Base-by-base conservation (phyloP, 1,140 invertebrate genomes). In the Penaeus vannamei region DNA sequence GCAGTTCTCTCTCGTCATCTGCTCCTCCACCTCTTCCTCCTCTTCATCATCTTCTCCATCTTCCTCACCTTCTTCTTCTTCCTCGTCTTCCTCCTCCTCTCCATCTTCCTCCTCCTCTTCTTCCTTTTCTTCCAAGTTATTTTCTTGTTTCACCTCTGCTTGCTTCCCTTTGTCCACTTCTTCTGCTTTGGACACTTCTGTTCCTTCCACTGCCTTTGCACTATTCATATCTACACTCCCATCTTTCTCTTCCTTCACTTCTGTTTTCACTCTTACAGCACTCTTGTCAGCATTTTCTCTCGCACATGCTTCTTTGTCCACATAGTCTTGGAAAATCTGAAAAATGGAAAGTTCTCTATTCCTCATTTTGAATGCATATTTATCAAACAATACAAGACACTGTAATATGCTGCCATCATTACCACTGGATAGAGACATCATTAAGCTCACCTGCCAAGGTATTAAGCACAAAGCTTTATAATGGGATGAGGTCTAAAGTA, bases 261-360 rank as follows among this genome's bases (percentile, higher is more conserved):
- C 60, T 22, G 59, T 36, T 42, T 79, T 85, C 2, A 26, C 46
- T 42, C 69, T 85, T 19, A 72, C 23, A 19, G 42, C n/a, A 62
- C 59, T 60, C 72, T 7, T 19, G 88, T 90, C 90, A 8, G 82
- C 86, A 22, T 12, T 29, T 77, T 83, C 72, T 72, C 83, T 66
- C 59, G 60, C 72, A 59, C 60, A 61, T 69, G 86, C 90, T 61
- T 91, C 90, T 64, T 91, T 91, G 60, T 91, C 90, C 46, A 91
- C 87, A 84, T 42, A 91, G 26, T 89, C 76, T 76, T 91, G 90
- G 84, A 91, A 91, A 23, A 91, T 66, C 90, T 89, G 83, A 17
- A 85, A 85, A 72, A 62, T 60, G 23, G 23, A 72, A 23, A 59
- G 29, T 26, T 72, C 26, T 60, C 42, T 72, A 14, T 72, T 23